These are phyloP conservation scores for Phasianus colchicus DNA, from an alignment of 2,113 vertebrate species.

Conservation along the genomic window DNA sequence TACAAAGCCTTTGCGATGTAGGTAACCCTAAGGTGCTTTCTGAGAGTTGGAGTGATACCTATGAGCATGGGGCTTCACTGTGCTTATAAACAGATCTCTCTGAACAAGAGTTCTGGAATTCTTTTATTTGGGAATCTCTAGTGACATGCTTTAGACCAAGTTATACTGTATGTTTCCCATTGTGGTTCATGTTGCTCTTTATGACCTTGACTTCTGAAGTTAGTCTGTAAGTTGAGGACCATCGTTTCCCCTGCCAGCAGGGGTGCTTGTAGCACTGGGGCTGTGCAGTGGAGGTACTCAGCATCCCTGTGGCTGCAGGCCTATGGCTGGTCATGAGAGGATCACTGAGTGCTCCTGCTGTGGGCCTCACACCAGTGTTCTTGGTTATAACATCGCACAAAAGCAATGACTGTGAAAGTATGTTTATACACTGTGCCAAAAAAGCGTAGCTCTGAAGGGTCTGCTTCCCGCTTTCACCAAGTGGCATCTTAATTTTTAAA, in stretches of 20 bases:
- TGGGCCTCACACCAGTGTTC: background rate
- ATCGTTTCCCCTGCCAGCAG: fast-evolving
- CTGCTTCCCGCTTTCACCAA: background rate
- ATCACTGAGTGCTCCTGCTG: background rate
- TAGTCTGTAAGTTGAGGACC: background rate
- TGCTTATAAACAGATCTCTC: background rate
- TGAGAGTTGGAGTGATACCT: background rate
- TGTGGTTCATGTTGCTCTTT: background rate
- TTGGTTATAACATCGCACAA: background rate
- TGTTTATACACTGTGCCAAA: background rate
- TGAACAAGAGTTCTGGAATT: background rate
- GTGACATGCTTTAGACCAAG: background rate
- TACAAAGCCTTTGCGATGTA: background rate
- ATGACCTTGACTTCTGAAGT: background rate
- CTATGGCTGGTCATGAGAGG: background rate
- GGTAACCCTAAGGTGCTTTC: background rate
- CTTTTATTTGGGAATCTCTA: background rate
- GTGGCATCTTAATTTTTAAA: background rate
- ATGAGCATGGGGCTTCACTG: background rate
- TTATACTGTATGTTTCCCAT: background rate
- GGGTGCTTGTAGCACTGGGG: background rate
- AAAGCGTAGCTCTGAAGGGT: background rate
- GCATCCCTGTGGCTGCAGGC: background rate
- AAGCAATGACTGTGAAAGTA: background rate
- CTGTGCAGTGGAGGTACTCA: background rate